Evolutionary conservation across 2,113 vertebrate species (phyloP).

Genomic region (Megalops atlanticus): DNA sequence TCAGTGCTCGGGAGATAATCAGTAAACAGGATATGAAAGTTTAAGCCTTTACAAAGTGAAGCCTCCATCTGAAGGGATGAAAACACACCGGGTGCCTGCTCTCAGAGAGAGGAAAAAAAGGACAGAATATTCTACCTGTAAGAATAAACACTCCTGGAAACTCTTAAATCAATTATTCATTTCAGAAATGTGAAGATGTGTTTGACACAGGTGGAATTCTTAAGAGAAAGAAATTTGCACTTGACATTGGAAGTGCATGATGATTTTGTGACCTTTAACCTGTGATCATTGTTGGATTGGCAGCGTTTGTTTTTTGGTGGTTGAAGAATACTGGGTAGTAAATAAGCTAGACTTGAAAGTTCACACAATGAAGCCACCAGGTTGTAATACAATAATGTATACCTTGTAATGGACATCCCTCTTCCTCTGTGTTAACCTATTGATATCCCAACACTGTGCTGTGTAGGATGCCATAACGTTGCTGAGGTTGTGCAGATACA

Average conservation of each 20-base stretch:
- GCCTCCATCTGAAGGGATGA: slow-evolving; percentile 55
- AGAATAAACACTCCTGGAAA: slow-evolving; percentile 54
- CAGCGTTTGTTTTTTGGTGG: background rate
- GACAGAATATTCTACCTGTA: slow-evolving; percentile 56
- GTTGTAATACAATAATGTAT: too few species aligned
- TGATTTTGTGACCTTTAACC: background rate
- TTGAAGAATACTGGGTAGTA: background rate
- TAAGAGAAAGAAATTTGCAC: background rate
- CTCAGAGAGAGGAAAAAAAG: slow-evolving; percentile 31
- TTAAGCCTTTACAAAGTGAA: slow-evolving; percentile 35
- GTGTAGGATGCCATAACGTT: too few species aligned
- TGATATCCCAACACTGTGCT: too few species aligned
- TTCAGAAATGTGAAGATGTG: slow-evolving; percentile 38
- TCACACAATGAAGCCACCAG: background rate
- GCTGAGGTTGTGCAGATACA: too few species aligned
- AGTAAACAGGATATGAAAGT: slow-evolving; percentile 60
- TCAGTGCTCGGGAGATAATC: slow-evolving; percentile 67
- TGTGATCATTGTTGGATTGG: background rate
- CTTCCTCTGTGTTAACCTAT: too few species aligned
- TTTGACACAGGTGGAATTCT: background rate
- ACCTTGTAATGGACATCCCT: too few species aligned
- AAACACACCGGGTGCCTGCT: slow-evolving; percentile 39
- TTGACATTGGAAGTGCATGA: background rate
- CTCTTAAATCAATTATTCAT: slow-evolving; percentile 63
- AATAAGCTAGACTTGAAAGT: background rate